These are phyloP conservation scores for Monopterus albus DNA, from an alignment of 2,113 vertebrate species.

Conservation along the genomic window DNA sequence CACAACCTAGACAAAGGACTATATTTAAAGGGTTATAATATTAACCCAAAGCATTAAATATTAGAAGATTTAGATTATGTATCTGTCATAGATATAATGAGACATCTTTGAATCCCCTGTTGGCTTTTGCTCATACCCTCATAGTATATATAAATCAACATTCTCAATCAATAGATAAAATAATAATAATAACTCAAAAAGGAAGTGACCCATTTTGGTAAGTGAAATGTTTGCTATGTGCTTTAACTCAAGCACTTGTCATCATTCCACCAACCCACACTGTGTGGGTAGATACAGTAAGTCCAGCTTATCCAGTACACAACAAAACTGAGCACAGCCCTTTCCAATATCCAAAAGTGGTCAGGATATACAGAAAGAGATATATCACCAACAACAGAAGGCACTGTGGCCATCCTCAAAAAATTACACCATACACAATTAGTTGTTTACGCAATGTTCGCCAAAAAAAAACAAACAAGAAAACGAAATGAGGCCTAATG, in stretches of 20 bases:
- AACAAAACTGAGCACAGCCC: too few species aligned
- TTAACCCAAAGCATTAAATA: background rate
- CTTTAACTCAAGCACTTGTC: background rate
- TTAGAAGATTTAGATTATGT: background rate
- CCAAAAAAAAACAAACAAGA: too few species aligned
- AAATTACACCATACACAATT: too few species aligned
- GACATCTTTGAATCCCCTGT: background rate
- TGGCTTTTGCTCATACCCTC: background rate
- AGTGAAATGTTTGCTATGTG: background rate
- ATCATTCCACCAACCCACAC: conserved; percentile 11
- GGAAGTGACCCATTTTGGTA: conserved; percentile 1
- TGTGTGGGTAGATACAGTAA: conserved; percentile 30
- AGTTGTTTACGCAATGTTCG: too few species aligned
- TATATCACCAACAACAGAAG: too few species aligned
- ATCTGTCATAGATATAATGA: conserved; percentile 1
- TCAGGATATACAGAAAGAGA: too few species aligned
- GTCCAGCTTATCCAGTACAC: too few species aligned
- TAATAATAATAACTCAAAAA: conserved; percentile 11
- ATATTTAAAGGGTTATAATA: background rate
- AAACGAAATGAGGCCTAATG: too few species aligned
- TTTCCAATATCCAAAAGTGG: too few species aligned
- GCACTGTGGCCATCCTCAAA: too few species aligned
- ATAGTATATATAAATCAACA: conserved; percentile 2
- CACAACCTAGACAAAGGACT: too few species aligned
- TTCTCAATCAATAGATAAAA: too few species aligned